Evolutionary conservation across 2,797 vertebrate species (phyloP), one percentile per base, ranked within the genome.

Genomic region (Champsocephalus esox): DNA sequence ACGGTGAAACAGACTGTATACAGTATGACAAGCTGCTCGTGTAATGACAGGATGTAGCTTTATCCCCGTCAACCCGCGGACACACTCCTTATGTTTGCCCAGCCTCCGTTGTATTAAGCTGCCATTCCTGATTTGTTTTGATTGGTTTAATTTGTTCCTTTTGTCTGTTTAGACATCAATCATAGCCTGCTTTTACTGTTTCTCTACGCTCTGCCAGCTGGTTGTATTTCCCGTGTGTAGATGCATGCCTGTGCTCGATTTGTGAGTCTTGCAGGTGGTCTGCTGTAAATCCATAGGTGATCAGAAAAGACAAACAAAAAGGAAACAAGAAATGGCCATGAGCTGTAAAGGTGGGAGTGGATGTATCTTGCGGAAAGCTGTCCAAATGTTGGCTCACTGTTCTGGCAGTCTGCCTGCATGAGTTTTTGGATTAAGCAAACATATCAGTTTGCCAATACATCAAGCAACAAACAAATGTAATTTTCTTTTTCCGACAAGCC

Each of bases 111-210:
- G 80, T 80, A 80, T 77, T 61, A 77, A 89, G 79, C 83, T 91
- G 92, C 83, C 89, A 86, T 81, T 89, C 79, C 79, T 84, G 79
- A 92, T 92, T 93, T 90, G 82, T 87, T 89, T 79, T 88, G 83
- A 93, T 87, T 88, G 80, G 67, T 86, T 92, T 88, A 78, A 87
- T 91, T 91, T 88, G 78, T 86, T 88, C 77, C 34, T 80, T 87
- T 56, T 46, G 68, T 89, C 44, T 58, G 90, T 92, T 90, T 82
- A 80, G 77, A 85, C 87, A 90, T 92, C 86, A 91, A 92, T 89
- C 74, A 82, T 55, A 49, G 57, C 50, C 73, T 78, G 80, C 79
- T 77, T 79, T 21, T 56, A 77, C 73, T 63, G 76, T 59, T 68
- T 74, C 69, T 68, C 54, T 28, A 19, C 56, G 60, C 62, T 77